phyloP scores from a whole-genome alignment of 2,113 vertebrate genomes.

The Petroica traversi region DNA sequence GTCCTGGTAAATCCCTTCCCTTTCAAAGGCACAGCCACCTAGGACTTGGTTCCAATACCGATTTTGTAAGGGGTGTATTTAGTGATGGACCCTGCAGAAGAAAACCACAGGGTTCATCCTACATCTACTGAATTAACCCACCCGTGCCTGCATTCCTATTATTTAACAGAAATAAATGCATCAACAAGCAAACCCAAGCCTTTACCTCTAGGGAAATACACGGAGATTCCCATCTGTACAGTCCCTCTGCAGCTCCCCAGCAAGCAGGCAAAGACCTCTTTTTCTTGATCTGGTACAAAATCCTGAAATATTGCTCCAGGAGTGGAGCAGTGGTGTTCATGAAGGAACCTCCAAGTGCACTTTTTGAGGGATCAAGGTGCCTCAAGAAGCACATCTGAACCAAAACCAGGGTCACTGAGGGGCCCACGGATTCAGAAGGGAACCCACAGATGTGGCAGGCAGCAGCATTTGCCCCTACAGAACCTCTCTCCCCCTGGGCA shows the following conservation, averaged over 20 bases:
- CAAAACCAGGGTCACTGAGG: rapidly evolving
- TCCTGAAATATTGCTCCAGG: background rate
- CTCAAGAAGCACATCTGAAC: rapidly evolving
- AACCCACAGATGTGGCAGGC: rapidly evolving
- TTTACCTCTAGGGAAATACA: background rate
- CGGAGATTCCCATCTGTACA: background rate
- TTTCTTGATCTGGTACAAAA: background rate
- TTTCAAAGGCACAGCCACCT: background rate
- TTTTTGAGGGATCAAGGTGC: background rate
- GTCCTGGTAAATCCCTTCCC: background rate
- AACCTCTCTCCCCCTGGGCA: background rate
- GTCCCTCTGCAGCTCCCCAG: background rate
- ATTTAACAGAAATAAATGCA: background rate
- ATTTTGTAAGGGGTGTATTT: rapidly evolving
- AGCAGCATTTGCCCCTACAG: background rate
- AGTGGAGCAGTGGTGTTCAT: rapidly evolving
- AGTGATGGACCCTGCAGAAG: background rate
- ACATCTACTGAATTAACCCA: background rate
- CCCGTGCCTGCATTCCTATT: rapidly evolving
- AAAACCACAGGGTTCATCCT: background rate
- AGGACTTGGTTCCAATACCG: background rate
- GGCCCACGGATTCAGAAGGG: rapidly evolving
- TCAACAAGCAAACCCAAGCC: background rate
- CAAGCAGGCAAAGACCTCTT: background rate
- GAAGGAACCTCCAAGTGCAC: rapidly evolving